Evolutionary conservation across 1,140 invertebrate species (phyloP), one percentile per base, ranked within the genome.

Genomic region (Scaptodrosophila lebanonensis): DNA sequence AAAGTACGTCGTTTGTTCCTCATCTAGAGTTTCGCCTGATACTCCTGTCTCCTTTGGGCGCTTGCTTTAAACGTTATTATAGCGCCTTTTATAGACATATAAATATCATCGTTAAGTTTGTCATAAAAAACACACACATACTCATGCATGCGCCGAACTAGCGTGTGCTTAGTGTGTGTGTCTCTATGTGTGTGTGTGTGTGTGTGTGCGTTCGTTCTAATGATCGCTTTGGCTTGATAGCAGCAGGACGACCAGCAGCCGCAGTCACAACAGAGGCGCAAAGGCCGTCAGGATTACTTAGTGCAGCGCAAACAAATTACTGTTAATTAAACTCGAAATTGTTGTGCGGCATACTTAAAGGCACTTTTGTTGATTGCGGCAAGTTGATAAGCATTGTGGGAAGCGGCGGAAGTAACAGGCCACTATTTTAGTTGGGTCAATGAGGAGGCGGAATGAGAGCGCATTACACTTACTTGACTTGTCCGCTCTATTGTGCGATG

Each of bases 321-420:
- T 66, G 66, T 69, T 69, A 69, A 69, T 69, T 69, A 69, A 69
- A 69, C 63, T 69, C 58, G 66, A 69, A 69, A 62, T 62, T 62
- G 66, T 69, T 67, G 61, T 67, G 65, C 44, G 65, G 60, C 61
- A 39, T 49, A 60, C 48, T 67, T 54, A 48, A 67, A 67, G 53
- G 54, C 49, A 53, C 54, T 65, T 54, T 8, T 49, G 52, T 42
- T 45, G 52, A 59, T 20, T 60, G 47, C 20, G 39, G 32, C 39
- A 47, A 29, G 20, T 50, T 16, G 45, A 22, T 40, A 17, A 38
- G 25, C 18, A 6, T 25, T 42, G 38, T 47, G 38, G 45, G 27
- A 35, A 35, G 47, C 18, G 20, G 18, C 17, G n/a, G 0, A 13
- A 22, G 7, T 3, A 13, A 4, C 13, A 15, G 16, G 16, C 58